Base-by-base conservation (phyloP, 2,113 vertebrate genomes). In the Dipodomys ordii region DNA sequence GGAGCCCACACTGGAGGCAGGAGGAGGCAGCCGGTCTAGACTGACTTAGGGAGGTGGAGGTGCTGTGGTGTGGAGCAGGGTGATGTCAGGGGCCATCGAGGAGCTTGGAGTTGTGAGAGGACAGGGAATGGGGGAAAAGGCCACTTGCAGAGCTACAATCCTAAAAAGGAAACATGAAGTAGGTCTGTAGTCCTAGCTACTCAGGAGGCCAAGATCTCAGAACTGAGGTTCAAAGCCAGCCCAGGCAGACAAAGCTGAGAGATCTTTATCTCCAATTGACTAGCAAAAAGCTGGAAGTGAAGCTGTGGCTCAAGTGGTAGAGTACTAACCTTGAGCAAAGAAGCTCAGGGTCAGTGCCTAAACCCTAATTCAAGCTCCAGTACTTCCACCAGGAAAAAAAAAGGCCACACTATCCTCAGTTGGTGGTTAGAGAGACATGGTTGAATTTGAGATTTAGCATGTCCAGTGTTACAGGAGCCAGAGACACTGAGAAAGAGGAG, bases 111-210 rank as follows among this genome's bases (percentile, higher is more conserved):
- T 3, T 46, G n/a, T 62, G 7, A 1, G 9, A 30, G 13, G 35
- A 53, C 4, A 6, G 5, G 13, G 35, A 35, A 8, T 5, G 6
- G 23, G 11, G 64, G 2, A 0, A 7, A 32, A 49, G 6, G 64
- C 13, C 62, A 44, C 28, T 19, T n/a, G 7, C 27, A 27, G 60
- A 28, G 15, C 49, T 20, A 2, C 6, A 23, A 44, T 27, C 78
- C 57, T 74, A 35, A 12, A 12, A 46, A 74, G 13, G 19, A 30
- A 11, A 7, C 4, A 1, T 10, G 46, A 87, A 82, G 71, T 16
- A 13, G 12, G 53, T 13, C 53, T 57, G 15, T 57, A 49, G 53
- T 57, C 53, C 53, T 57, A 57, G 53, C 15, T 18, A 57, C 53
- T 57, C 53, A 57, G 53, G 53, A 57, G 53, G 53, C 15, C 15